phyloP scores from a whole-genome alignment of 2,888 invertebrate species.

The Incurvaria masculella region DNA sequence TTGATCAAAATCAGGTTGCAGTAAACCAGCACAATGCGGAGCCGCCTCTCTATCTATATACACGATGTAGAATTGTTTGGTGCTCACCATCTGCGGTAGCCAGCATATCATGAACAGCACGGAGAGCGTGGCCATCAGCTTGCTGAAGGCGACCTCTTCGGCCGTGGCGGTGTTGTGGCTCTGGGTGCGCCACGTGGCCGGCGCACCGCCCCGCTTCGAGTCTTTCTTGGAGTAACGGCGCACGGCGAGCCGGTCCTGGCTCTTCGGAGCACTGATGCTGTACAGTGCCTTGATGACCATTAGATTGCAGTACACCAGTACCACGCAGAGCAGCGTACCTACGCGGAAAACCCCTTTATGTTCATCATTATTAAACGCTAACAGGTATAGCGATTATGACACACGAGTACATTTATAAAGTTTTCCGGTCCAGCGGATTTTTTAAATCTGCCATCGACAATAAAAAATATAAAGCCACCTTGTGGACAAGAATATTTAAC shows the following conservation, averaged over 20 bases:
- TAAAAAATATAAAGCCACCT: too few species aligned
- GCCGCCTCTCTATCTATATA: slow-evolving; percentile 69
- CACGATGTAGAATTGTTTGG: too few species aligned
- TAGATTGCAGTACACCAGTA: slow-evolving; percentile 80
- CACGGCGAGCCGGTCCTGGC: slow-evolving; percentile 29
- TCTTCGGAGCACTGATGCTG: slow-evolving; percentile 47
- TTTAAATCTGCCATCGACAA: too few species aligned
- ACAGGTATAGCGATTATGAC: too few species aligned
- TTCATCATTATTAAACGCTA: slow-evolving; percentile 1
- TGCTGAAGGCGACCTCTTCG: slow-evolving; percentile 82
- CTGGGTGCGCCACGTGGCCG: slow-evolving; percentile 4
- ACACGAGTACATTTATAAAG: not conserved
- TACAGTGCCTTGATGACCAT: slow-evolving; percentile 75
- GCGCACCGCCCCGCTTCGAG: slow-evolving; percentile 30
- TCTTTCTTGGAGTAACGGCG: slow-evolving; percentile 40
- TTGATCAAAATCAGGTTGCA: slow-evolving; percentile 81
- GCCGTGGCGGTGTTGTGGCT: slow-evolving; percentile 57
- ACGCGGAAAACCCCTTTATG: slow-evolving; percentile 15
- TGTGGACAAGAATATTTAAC: too few species aligned
- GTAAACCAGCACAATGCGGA: slow-evolving; percentile 73
- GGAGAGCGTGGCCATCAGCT: slow-evolving; percentile 79
- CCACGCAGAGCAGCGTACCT: slow-evolving; percentile 69
- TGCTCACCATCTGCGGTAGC: slow-evolving; percentile 84
- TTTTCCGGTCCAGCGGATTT: not conserved
- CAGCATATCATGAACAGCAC: slow-evolving; percentile 81